These are phyloP conservation scores for Thalpophila matura DNA, from an alignment of 2,888 invertebrate species.

Conservation along the genomic window DNA sequence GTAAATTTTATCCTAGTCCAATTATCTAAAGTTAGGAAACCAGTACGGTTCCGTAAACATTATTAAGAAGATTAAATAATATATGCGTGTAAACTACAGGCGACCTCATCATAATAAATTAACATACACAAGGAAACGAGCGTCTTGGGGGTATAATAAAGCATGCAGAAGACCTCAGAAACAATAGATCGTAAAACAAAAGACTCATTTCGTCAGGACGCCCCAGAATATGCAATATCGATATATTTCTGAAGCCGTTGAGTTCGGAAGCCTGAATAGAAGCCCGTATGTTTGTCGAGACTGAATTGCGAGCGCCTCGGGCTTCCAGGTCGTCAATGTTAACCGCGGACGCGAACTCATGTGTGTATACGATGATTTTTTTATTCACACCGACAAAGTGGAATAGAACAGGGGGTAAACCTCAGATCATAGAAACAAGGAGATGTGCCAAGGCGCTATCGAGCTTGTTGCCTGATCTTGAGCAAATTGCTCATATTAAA, in stretches of 20 bases:
- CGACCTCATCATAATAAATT: constrained; percentile 56
- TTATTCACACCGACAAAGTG: constrained; percentile 39
- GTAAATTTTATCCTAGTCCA: background rate
- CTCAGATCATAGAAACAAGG: too few species aligned
- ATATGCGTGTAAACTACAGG: constrained; percentile 1
- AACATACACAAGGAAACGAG: constrained; percentile 58
- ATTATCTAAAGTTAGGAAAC: background rate
- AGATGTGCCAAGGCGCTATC: too few species aligned
- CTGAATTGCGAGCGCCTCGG: constrained; percentile 76
- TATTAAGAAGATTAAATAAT: constrained; percentile 6
- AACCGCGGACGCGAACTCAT: constrained; percentile 56
- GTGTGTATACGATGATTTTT: constrained; percentile 48
- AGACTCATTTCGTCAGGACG: constrained; percentile 76
- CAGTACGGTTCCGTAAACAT: background rate
- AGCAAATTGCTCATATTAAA: too few species aligned
- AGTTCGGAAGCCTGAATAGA: constrained; percentile 61
- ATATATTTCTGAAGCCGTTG: constrained; percentile 69
- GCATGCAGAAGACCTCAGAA: constrained; percentile 60
- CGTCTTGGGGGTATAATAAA: constrained; percentile 62
- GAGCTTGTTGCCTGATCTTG: too few species aligned
- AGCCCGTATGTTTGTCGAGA: constrained; percentile 72
- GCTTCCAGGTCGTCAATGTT: constrained; percentile 72
- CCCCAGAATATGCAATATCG: constrained; percentile 71
- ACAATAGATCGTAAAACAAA: constrained; percentile 78
- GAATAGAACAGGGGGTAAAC: constrained; percentile 19